Evolutionary conservation across 2,797 vertebrate genomes (phyloP), one percentile per base, ranked within the genome.

Genomic region (Astyanax mexicanus): DNA sequence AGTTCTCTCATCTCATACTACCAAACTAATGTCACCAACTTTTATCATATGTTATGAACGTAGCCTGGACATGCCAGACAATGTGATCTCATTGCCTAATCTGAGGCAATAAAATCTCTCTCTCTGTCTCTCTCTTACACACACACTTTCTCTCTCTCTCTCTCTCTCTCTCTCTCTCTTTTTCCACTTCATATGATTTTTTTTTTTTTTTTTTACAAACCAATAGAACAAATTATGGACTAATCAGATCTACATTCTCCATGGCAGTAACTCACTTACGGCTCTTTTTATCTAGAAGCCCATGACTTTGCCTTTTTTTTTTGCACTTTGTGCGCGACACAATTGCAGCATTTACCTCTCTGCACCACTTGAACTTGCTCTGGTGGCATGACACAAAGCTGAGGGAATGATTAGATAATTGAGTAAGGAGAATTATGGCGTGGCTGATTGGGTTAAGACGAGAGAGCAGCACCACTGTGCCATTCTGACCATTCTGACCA

Each of bases 321-420:
- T n/a, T 69, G 54, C 27, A 19, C 35, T 75, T 78, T 79, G 62
- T 73, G 72, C 68, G 47, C 65, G 57, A 52, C 64, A 79, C 66
- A 76, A 42, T 81, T 52, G 66, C 62, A 69, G 52, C 74, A 57
- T 81, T 77, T 66, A 78, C 74, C 42, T 15, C 55, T 11, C 35
- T 72, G 68, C 72, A 62, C 23, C 17, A 25, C 62, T 25, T 69
- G 68, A 49, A 76, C 62, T 25, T 71, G 49, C 69, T 49, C 45
- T 49, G 64, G 44, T 27, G 75, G 52, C 37, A 61, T 27, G 58
- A 55, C 42, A 12, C 10, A 51, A 45, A 60, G 52, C 51, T 45
- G 66, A 75, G 45, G 40, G 37, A 69, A 77, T 81, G 73, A 84
- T 79, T n/a, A 64, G 66, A 78, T 81, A 57, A 80, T 77, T 72